Conservation (phyloP, 2,888 invertebrate genomes). For the Drosophila atripex region DNA sequence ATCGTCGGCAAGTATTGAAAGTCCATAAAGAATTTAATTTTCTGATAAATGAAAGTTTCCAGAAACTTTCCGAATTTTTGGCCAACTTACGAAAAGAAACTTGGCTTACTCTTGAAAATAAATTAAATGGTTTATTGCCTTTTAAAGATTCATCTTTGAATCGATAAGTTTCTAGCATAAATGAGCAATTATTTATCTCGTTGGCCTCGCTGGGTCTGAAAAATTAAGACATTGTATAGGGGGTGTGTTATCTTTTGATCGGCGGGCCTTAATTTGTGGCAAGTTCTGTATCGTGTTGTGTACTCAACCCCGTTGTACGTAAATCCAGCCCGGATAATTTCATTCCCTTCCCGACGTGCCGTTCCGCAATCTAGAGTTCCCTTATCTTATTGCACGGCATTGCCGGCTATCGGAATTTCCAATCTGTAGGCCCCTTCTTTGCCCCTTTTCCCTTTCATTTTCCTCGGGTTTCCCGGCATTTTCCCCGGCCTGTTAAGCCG, state of each 20-base stretch:
- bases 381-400: slow-evolving; percentile 36
- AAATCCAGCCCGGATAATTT: slow-evolving; percentile 7
- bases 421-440: slow-evolving; percentile 39
- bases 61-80: slow-evolving; percentile 4
- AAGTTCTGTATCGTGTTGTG: slow-evolving; percentile 1
- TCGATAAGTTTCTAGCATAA: neutral
- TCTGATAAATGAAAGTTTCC: slow-evolving; percentile 30
- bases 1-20: slow-evolving; percentile 13
- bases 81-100: slow-evolving; percentile 2
- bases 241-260: neutral
- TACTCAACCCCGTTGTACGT: neutral
- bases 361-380: slow-evolving; percentile 21
- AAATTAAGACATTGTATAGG: neutral
- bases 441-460: slow-evolving; percentile 10
- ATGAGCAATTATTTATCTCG: neutral
- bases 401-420: slow-evolving; percentile 36
- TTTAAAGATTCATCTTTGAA: slow-evolving; percentile 3
- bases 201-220: too few relatives aligned
- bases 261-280: slow-evolving; percentile 6
- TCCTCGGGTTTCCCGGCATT: slow-evolving; percentile 9
- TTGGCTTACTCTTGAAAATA: neutral
- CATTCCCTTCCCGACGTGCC: neutral
- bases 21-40: slow-evolving; percentile 26
- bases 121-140: neutral
- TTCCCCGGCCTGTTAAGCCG: slow-evolving; percentile 42